A percentile compares a stretch with the other conserved stretches of the same genome.
Conservation (phyloP, 2,888 invertebrate genomes). For the Drymonia ruficornis region DNA sequence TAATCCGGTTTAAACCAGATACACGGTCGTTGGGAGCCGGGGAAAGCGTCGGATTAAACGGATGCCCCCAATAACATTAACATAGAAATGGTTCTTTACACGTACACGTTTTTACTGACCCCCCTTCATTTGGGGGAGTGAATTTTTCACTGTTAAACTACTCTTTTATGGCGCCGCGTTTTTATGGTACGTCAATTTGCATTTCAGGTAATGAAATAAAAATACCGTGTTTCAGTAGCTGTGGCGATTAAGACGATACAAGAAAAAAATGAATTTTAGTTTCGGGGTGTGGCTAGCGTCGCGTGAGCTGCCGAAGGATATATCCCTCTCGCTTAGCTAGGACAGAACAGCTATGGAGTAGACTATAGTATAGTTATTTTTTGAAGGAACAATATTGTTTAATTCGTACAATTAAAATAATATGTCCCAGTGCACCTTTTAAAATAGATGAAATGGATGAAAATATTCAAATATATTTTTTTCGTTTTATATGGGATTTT, state of each 20-base stretch:
- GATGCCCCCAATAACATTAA: slow-evolving; percentile 77
- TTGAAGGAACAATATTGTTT: no score
- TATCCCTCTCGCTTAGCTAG: no score
- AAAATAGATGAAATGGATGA: no score
- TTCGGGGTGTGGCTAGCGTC: no score
- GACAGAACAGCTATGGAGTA: no score
- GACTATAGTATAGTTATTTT: no score
- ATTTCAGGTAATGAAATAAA: slow-evolving; percentile 21
- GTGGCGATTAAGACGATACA: slow-evolving; percentile 4
- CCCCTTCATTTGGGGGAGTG: slow-evolving; percentile 51
- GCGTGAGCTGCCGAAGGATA: no score
- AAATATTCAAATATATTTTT: no score
- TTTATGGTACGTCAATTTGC: slow-evolving; percentile 31
- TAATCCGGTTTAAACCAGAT: slow-evolving; percentile 74
- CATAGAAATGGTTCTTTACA: slow-evolving; percentile 70
- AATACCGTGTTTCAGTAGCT: not conserved
- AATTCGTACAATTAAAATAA: no score
- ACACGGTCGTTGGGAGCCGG: slow-evolving; percentile 67
- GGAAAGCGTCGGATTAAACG: slow-evolving; percentile 75
- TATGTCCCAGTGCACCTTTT: no score
- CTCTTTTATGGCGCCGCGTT: slow-evolving; percentile 35
- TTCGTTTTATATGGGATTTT: no score
- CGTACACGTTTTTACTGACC: slow-evolving; percentile 69
- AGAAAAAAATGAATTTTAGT: no score
- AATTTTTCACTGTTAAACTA: slow-evolving; percentile 54